Conservation (phyloP, 2,113 vertebrate species). For the Diadophis punctatus region DNA sequence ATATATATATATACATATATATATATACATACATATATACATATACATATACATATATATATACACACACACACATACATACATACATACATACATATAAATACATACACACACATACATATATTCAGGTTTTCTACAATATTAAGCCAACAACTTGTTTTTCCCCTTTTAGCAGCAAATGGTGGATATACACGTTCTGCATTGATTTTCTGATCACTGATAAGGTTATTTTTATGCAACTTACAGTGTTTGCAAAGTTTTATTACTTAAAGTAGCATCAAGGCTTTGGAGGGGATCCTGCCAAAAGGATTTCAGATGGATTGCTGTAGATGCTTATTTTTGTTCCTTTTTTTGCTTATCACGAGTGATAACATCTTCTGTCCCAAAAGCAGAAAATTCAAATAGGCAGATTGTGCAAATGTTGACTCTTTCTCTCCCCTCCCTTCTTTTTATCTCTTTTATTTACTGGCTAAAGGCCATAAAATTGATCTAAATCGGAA, state of each 20-base stretch:
- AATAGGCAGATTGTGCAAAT: background rate
- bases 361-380: background rate
- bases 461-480: background rate
- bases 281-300: background rate
- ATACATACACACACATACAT: no score
- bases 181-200: background rate
- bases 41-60: no score
- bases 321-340: background rate
- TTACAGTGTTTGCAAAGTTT: background rate
- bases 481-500: background rate
- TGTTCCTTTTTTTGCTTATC: background rate
- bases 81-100: no score
- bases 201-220: background rate
- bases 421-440: background rate
- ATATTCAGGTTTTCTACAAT: background rate
- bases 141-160: background rate
- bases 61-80: no score
- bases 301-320: background rate
- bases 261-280: background rate
- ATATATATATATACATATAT: no score
- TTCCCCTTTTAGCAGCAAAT: background rate
- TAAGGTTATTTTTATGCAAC: background rate
- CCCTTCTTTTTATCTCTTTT: background rate
- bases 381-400: background rate
- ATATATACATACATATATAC: no score